Percentiles rank a stretch among this genome's conserved stretches.
phyloP scores from a whole-genome alignment of 1,140 invertebrate species.

The Chironomus striatipennis region DNA sequence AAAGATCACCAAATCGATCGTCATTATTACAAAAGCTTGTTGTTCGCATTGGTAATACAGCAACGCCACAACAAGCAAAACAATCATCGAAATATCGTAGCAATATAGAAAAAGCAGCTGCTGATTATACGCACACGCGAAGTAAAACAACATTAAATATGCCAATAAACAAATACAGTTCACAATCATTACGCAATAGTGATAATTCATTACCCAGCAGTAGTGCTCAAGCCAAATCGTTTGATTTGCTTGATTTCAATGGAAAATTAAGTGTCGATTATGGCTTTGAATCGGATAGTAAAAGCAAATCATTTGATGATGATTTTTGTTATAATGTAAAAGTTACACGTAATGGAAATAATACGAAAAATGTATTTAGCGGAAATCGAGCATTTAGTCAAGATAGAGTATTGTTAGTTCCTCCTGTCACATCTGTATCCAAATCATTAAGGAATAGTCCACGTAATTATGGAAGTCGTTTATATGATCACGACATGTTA shows the following conservation, averaged over 20 bases:
- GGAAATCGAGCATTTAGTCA: constrained; percentile 20
- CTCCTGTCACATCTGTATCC: constrained; percentile 28
- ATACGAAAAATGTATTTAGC: neutral
- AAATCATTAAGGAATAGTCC: constrained; percentile 33
- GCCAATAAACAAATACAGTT: constrained; percentile 24
- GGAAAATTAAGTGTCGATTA: constrained; percentile 31
- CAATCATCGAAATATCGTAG: neutral
- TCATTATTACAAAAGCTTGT: constrained; percentile 32
- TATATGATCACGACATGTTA: constrained; percentile 38
- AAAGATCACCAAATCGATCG: constrained; percentile 37
- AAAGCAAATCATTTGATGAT: constrained; percentile 39
- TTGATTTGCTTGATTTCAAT: constrained; percentile 29
- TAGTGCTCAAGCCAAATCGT: constrained; percentile 19
- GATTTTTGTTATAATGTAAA: constrained; percentile 32
- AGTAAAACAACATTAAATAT: constrained; percentile 9
- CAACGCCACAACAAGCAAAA: neutral
- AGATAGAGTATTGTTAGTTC: constrained; percentile 27
- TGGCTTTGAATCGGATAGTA: constrained; percentile 34
- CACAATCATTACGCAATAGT: constrained; percentile 24
- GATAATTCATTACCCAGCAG: constrained; percentile 30
- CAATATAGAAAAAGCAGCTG: constrained; percentile 25
- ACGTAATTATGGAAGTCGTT: constrained; percentile 35
- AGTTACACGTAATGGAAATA: constrained; percentile 13
- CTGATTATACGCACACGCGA: constrained; percentile 29
- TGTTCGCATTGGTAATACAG: constrained; percentile 30